A percentile compares a stretch with the other conserved stretches of the same genome.
phyloP scores from a whole-genome alignment of 1,140 invertebrate genomes.

The Cylas formicarius region DNA sequence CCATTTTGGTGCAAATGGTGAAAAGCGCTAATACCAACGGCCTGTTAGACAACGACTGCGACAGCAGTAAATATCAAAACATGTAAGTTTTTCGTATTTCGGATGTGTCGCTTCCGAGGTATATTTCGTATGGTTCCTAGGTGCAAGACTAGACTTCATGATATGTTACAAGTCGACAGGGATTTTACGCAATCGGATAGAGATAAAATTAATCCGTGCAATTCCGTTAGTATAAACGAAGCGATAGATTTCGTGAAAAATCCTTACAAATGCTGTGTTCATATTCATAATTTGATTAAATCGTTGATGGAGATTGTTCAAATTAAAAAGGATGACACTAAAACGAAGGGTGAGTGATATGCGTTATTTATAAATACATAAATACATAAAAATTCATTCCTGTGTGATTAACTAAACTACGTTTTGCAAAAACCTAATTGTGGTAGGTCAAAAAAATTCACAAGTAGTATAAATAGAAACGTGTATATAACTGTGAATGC shows the following conservation, averaged over 20 bases:
- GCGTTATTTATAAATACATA: slow-evolving; percentile 5
- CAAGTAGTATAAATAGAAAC: no score
- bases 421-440: no score
- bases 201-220: slow-evolving; percentile 81
- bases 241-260: slow-evolving; percentile 95
- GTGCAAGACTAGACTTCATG: slow-evolving; percentile 90
- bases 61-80: slow-evolving; percentile 92
- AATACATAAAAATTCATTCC: no score
- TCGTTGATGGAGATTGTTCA: slow-evolving; percentile 79
- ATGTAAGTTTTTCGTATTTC: slow-evolving; percentile 59
- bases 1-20: slow-evolving; percentile 99
- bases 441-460: no score
- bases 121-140: slow-evolving; percentile 56
- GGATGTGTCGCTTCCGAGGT: not conserved
- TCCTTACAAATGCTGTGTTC: slow-evolving; percentile 87
- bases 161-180: slow-evolving; percentile 83
- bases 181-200: slow-evolving; percentile 84
- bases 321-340: slow-evolving; percentile 77
- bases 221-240: slow-evolving; percentile 76
- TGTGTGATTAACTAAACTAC: no score
- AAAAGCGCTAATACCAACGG: slow-evolving; percentile 99
- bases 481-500: no score
- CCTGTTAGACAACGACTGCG: slow-evolving; percentile 94
- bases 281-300: slow-evolving; percentile 80
- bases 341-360: slow-evolving; percentile 63